These are phyloP conservation scores for Saccostrea echinata DNA, from an alignment of 1,140 invertebrate species.

Conservation along the genomic window DNA sequence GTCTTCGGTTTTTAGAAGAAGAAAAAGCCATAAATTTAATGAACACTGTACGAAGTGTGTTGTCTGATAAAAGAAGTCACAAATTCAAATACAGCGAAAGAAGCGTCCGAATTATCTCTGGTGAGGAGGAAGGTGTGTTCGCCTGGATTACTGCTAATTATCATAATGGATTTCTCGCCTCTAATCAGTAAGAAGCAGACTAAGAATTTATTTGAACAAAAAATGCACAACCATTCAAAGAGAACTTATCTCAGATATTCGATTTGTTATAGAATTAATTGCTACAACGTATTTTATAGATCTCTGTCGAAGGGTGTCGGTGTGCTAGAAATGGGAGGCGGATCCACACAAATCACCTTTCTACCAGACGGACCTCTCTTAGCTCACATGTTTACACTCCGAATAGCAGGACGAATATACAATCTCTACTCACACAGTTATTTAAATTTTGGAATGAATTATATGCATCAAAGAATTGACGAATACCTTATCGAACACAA, in stretches of 20 bases:
- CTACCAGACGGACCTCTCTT: constrained; percentile 71
- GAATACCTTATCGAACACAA: constrained; percentile 57
- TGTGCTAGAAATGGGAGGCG: constrained; percentile 83
- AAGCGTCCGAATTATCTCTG: constrained; percentile 80
- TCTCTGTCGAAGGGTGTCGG: constrained; percentile 72
- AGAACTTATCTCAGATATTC: too few relatives aligned
- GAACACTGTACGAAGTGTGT: constrained; percentile 41
- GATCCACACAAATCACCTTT: constrained; percentile 83
- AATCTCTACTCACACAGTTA: constrained; percentile 81
- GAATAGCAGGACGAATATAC: constrained; percentile 77
- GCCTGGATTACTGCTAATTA: constrained; percentile 82
- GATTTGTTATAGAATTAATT: too few relatives aligned
- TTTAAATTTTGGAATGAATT: constrained; percentile 80
- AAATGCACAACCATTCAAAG: background rate
- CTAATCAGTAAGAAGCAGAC: constrained; percentile 58
- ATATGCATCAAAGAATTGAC: constrained; percentile 66
- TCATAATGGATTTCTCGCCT: constrained; percentile 70
- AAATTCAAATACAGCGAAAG: constrained; percentile 62
- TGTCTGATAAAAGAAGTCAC: constrained; percentile 57
- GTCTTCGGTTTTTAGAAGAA: constrained; percentile 63
- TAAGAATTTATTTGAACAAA: background rate
- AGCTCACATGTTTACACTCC: constrained; percentile 75
- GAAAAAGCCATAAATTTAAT: constrained; percentile 60
- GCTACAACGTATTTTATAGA: constrained; percentile 44
- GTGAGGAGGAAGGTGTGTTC: constrained; percentile 80